These are phyloP conservation scores for Pachycephus smyrnensis DNA, from an alignment of 2,888 invertebrate genomes.

Conservation along the genomic window DNA sequence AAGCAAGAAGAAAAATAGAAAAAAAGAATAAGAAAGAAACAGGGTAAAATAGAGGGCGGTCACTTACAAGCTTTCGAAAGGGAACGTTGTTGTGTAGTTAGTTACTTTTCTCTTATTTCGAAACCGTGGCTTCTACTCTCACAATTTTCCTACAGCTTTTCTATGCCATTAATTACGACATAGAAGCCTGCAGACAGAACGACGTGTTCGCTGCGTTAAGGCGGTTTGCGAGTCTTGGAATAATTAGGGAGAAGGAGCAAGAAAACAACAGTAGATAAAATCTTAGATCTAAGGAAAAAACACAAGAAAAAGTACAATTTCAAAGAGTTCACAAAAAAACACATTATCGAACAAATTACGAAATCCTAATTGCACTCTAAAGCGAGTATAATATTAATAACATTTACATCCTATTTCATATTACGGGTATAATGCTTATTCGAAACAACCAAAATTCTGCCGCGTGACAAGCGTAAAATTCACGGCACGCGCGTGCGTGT, in stretches of 20 bases:
- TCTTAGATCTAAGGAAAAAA: neutral
- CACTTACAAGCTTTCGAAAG: neutral
- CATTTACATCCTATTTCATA: neutral
- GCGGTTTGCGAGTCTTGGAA: neutral
- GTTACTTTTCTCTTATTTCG: neutral
- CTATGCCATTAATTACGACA: neutral
- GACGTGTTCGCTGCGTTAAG: neutral
- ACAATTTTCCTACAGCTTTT: neutral
- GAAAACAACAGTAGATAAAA: neutral
- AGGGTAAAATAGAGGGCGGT: neutral
- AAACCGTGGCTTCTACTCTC: neutral
- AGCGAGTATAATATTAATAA: too few relatives aligned
- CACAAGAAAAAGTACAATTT: neutral
- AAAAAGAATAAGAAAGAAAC: neutral
- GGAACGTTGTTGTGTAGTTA: neutral
- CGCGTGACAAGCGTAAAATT: neutral
- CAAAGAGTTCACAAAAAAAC: neutral
- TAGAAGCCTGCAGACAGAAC: neutral
- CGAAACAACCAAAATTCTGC: neutral
- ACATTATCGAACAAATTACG: too few relatives aligned
- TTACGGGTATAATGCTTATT: neutral
- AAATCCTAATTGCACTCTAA: too few relatives aligned
- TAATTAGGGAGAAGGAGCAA: neutral
- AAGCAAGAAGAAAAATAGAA: neutral
- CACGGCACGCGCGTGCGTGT: neutral